Evolutionary conservation across 1,140 invertebrate genomes (phyloP), one percentile per base, ranked within the genome.

Genomic region (Papilio machaon): DNA sequence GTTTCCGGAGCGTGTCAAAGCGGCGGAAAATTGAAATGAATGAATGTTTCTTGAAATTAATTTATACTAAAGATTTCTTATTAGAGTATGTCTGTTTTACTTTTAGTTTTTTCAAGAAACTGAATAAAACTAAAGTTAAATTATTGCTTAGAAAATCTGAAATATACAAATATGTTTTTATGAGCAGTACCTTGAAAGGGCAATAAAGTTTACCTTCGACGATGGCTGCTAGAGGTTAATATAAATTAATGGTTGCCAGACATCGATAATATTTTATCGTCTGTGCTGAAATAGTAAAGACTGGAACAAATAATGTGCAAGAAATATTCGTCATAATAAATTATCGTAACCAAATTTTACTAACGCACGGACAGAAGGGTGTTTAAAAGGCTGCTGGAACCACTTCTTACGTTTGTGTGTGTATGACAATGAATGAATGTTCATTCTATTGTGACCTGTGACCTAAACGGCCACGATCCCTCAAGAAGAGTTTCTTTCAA

Each of bases 41-140:
- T 67, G 64, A 35, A 67, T 67, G 60, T 67, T 35, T 67, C 64
- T 67, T 67, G 23, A 67, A 35, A 67, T 67, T 23, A 67, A 67
- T 67, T 67, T 30, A 30, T 67, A 35, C 13, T 30, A 67, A 67
- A 67, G 10, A 67, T 0, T 35, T 35, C 13, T 23, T 35, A 67
- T 35, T 67, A 67, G n/a, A 60, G 5, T 19, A 13, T 13, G 52
- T 67, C 64, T 67, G 23, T 35, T 67, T 54, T n/a, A 54, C 13
- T 54, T 1, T 54, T 54, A 54, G 13, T 54, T 0, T 9, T 9
- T 49, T 10, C 9, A 13, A 49, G 2, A 49, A 1, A 49, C 47
- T 52, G 15, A 15, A 52, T 15, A 52, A 52, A 52, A 52, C 8
- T 8, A n/a, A 7, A n/a, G n/a, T 8, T 1, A 8, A 58, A n/a